Evolutionary conservation across 2,888 invertebrate species (phyloP).

Genomic region (Epirrhoe alternata): DNA sequence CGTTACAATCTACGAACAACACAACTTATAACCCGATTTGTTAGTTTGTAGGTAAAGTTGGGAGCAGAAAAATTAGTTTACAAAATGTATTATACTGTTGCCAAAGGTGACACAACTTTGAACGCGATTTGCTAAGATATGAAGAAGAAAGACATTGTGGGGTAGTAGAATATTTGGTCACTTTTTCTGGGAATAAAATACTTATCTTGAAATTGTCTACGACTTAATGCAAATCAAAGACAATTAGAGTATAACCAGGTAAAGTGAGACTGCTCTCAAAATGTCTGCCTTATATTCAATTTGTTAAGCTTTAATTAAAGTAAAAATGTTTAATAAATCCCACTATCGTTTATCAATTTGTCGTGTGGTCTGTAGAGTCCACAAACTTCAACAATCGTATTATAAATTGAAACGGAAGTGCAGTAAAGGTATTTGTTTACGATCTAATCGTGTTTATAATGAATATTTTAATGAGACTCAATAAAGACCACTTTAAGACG

Average conservation of each 20-base stretch:
- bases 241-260: no score
- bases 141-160: no score
- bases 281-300: no score
- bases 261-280: no score
- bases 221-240: no score
- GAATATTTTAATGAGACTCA: slow-evolving; percentile 57
- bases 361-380: slow-evolving; percentile 12
- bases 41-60: neutral
- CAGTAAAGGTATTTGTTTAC: slow-evolving; percentile 60
- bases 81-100: no score
- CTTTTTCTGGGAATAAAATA: no score
- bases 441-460: slow-evolving; percentile 47
- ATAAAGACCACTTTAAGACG: slow-evolving; percentile 54
- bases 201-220: no score
- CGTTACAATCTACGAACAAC: slow-evolving; percentile 14
- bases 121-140: no score
- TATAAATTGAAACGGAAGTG: slow-evolving; percentile 51
- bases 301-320: no score
- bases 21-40: slow-evolving; percentile 11
- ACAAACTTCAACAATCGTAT: slow-evolving; percentile 28
- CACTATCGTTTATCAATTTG: neutral
- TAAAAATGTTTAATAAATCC: neutral
- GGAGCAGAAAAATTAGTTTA: neutral
- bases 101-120: no score
- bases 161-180: no score